Evolutionary conservation across 1,140 invertebrate species (phyloP).

Genomic region (Parapsyche elsis): DNA sequence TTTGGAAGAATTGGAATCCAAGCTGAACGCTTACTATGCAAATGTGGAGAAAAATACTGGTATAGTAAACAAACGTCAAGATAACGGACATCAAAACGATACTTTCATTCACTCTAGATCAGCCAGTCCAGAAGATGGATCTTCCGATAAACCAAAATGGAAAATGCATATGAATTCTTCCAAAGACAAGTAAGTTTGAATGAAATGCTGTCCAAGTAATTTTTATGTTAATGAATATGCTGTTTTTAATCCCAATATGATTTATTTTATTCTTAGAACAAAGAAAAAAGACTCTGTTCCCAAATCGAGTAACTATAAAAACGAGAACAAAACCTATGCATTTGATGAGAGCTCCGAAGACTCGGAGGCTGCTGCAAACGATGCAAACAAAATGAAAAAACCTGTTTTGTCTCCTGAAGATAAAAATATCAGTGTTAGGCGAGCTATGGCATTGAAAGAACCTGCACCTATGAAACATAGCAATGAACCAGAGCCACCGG

Average conservation of each 20-base stretch:
- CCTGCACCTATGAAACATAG: constrained; percentile 59
- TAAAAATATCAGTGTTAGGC: constrained; percentile 68
- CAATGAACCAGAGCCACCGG: constrained; percentile 64
- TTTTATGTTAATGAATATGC: no score
- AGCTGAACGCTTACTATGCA: constrained; percentile 81
- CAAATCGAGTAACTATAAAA: constrained; percentile 61
- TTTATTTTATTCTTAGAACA: constrained; percentile 58
- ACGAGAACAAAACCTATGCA: constrained; percentile 63
- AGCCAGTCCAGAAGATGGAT: constrained; percentile 61
- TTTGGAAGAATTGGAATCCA: constrained; percentile 80
- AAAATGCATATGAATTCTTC: constrained; percentile 70
- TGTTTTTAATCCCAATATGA: constrained; percentile 8
- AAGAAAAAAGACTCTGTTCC: constrained; percentile 66
- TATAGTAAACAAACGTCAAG: constrained; percentile 62
- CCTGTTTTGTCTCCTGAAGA: constrained; percentile 59
- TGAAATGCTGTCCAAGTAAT: not conserved
- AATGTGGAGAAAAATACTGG: constrained; percentile 79
- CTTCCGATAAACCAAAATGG: constrained; percentile 67
- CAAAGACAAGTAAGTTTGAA: constrained; percentile 63
- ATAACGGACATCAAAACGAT: constrained; percentile 59
- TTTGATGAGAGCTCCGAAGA: constrained; percentile 68
- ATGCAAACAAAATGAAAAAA: constrained; percentile 44
- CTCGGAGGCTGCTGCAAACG: constrained; percentile 60
- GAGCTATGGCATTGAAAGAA: constrained; percentile 71
- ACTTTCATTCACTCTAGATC: constrained; percentile 54